Conservation (phyloP, 2,797 vertebrate genomes). For the Lepilemur septentrionalis region DNA sequence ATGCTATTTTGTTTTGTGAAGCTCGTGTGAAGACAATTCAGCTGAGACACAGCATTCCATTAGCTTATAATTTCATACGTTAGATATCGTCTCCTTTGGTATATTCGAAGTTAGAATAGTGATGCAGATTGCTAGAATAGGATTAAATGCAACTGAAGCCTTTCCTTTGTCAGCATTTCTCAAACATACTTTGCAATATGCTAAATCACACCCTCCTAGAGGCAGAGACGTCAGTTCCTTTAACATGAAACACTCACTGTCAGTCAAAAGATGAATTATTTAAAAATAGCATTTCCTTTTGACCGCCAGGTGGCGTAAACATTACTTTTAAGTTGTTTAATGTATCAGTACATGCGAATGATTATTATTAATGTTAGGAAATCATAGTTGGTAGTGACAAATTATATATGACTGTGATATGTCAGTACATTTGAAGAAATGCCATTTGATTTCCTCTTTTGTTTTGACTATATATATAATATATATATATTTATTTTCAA, state of each 20-base stretch:
- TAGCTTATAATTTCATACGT: background rate
- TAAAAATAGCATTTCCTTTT: slow-evolving; percentile 51
- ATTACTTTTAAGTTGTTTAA: slow-evolving; percentile 50
- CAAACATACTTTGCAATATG: background rate
- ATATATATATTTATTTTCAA: background rate
- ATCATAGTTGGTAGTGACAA: background rate
- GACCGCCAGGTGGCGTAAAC: slow-evolving; percentile 72
- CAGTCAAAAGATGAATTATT: background rate
- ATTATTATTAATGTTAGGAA: background rate
- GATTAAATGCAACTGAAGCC: background rate
- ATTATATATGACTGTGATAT: background rate
- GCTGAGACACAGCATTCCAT: background rate
- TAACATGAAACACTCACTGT: background rate
- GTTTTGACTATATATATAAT: background rate
- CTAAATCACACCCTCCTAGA: background rate
- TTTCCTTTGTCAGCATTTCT: slow-evolving; percentile 22
- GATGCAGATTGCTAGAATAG: background rate
- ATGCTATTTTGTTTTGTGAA: background rate
- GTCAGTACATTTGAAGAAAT: background rate
- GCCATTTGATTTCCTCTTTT: background rate
- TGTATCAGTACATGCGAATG: background rate
- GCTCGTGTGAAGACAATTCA: background rate
- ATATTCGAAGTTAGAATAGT: slow-evolving; percentile 6
- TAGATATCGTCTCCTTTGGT: background rate
- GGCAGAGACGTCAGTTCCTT: background rate